A percentile compares a stretch with the other conserved stretches of the same genome.
These are phyloP conservation scores for Drosophila trichaetosa DNA, from an alignment of 2,888 invertebrate species.

Conservation along the genomic window DNA sequence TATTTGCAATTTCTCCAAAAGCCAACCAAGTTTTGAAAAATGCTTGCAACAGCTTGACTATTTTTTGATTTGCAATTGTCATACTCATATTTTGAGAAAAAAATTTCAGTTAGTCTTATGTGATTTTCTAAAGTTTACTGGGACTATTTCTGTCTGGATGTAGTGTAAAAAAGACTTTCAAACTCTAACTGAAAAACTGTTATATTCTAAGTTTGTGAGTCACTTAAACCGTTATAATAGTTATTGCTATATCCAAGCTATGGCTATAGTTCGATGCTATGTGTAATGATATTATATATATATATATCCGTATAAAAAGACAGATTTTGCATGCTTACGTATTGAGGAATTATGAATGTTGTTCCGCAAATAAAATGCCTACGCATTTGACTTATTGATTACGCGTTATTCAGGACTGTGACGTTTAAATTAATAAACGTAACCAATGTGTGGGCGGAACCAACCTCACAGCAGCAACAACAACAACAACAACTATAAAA, in stretches of 20 bases:
- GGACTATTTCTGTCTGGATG: too few species aligned
- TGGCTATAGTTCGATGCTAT: too few species aligned
- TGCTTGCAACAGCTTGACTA: too few species aligned
- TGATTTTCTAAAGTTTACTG: too few species aligned
- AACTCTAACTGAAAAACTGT: not conserved
- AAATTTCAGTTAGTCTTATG: too few species aligned
- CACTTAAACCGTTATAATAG: not conserved
- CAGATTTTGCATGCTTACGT: not conserved
- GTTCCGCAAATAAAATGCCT: constrained; percentile 33
- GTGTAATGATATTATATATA: not conserved
- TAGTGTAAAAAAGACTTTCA: too few species aligned
- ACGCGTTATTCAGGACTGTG: constrained; percentile 68
- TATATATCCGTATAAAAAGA: not conserved
- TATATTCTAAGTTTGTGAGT: not conserved
- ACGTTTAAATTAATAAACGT: constrained; percentile 76
- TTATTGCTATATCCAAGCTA: not conserved
- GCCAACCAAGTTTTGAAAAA: too few species aligned
- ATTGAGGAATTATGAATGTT: not conserved
- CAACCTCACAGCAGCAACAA: constrained; percentile 14
- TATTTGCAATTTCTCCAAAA: too few species aligned
- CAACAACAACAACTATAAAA: constrained; percentile 20
- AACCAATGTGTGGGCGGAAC: constrained; percentile 17
- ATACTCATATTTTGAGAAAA: too few species aligned
- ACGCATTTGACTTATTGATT: constrained; percentile 63
- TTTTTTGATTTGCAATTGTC: too few species aligned